Evolutionary conservation across 2,113 vertebrate genomes (phyloP).

Genomic region (Mesoclemmys tuberculata): DNA sequence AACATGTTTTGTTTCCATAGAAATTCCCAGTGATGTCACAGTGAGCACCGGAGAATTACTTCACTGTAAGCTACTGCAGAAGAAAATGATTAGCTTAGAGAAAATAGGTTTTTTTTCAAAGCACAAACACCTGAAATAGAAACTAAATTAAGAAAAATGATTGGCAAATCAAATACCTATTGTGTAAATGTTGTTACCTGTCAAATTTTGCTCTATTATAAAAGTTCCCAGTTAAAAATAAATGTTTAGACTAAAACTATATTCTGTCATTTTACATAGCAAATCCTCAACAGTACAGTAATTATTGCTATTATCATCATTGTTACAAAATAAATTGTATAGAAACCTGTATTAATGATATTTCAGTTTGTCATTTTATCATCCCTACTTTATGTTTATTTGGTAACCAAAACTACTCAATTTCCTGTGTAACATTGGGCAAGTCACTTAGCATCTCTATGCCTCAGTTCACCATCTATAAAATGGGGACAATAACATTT

Average conservation of each 20-base stretch:
- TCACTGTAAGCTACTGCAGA: background rate
- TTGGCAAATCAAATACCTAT: background rate
- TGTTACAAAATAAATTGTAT: background rate
- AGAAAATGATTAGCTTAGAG: background rate
- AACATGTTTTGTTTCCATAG: background rate
- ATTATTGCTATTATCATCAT: background rate
- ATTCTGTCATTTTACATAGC: background rate
- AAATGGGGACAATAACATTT: background rate
- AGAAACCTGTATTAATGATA: background rate
- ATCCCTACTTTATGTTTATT: background rate
- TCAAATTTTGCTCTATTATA: background rate
- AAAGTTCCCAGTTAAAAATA: background rate
- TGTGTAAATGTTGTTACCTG: background rate
- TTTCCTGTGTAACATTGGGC: background rate
- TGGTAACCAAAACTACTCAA: background rate
- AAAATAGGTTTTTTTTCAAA: background rate
- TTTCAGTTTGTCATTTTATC: background rate
- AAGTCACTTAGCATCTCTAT: background rate
- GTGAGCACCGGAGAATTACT: background rate
- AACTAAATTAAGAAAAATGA: background rate
- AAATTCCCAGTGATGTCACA: background rate
- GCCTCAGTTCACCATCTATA: background rate
- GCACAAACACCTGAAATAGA: background rate
- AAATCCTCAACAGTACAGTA: background rate
- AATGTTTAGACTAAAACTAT: background rate